phyloP scores from a whole-genome alignment of 2,888 invertebrate genomes.

The Blera fallax region DNA sequence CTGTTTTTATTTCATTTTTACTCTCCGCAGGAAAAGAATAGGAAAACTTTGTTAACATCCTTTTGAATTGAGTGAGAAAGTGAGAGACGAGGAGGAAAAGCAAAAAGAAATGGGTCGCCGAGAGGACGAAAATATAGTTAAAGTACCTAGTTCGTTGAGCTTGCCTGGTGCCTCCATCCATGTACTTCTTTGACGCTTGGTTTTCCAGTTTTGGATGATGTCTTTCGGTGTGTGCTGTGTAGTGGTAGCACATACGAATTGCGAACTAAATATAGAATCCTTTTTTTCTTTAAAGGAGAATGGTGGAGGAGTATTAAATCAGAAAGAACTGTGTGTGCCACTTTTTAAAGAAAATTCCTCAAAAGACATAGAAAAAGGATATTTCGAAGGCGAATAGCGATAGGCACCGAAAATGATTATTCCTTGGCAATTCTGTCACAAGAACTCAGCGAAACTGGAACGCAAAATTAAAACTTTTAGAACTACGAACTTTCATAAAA shows the following conservation, averaged over 20 bases:
- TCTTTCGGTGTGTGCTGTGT: background rate
- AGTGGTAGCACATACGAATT: slow-evolving; percentile 24
- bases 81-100: background rate
- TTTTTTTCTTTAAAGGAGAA: background rate
- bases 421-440: background rate
- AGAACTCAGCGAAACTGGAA: slow-evolving; percentile 9
- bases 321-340: background rate
- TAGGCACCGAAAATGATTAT: background rate
- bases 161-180: slow-evolving; percentile 14
- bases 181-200: slow-evolving; percentile 25
- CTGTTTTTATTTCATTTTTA: slow-evolving; percentile 30
- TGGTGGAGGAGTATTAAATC: slow-evolving; percentile 1
- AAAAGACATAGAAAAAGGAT: background rate
- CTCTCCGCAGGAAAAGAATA: slow-evolving; percentile 6
- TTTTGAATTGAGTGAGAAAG: slow-evolving; percentile 7
- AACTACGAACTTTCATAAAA: slow-evolving; percentile 8
- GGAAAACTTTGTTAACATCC: slow-evolving; percentile 55
- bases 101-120: slow-evolving; percentile 65
- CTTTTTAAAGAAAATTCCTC: background rate
- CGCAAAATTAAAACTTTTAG: slow-evolving; percentile 41
- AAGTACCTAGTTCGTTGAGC: slow-evolving; percentile 63
- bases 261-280: slow-evolving; percentile 36
- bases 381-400: background rate
- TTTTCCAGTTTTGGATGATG: slow-evolving; percentile 41
- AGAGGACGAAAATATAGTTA: slow-evolving; percentile 56